Evolutionary conservation across 2,113 vertebrate species (phyloP).

Genomic region (Rhagologus leucostigma): DNA sequence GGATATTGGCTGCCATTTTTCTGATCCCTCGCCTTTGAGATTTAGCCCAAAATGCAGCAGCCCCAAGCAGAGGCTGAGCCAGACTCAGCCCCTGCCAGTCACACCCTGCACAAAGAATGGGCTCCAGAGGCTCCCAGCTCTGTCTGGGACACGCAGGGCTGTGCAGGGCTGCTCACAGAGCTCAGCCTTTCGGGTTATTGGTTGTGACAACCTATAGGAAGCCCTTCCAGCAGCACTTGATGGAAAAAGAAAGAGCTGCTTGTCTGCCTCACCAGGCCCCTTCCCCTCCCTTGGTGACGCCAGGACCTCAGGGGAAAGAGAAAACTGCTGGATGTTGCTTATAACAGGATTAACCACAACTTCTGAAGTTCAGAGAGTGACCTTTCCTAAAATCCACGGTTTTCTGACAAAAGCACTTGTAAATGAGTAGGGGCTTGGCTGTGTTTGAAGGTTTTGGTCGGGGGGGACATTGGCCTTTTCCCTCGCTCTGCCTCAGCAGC

Average conservation of each 20-base stretch:
- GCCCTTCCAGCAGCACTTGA: neutral
- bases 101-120: fast-evolving
- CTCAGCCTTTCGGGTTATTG: neutral
- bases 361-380: neutral
- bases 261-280: no score
- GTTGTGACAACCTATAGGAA: fast-evolving
- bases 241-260: neutral
- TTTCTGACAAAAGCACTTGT: neutral
- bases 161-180: neutral
- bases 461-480: neutral
- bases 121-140: neutral
- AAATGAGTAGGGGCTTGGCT: neutral
- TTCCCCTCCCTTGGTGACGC: neutral
- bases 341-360: neutral
- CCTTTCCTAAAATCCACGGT: neutral
- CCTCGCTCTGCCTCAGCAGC: neutral
- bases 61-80: neutral
- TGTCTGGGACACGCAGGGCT: neutral
- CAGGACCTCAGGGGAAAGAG: neutral
- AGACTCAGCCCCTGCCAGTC: fast-evolving
- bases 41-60: neutral
- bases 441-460: neutral
- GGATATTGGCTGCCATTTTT: neutral
- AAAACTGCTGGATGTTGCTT: neutral
- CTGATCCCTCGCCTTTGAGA: neutral